Base-by-base conservation (phyloP, 2,797 vertebrate species). In the Dermochelys coriacea region DNA sequence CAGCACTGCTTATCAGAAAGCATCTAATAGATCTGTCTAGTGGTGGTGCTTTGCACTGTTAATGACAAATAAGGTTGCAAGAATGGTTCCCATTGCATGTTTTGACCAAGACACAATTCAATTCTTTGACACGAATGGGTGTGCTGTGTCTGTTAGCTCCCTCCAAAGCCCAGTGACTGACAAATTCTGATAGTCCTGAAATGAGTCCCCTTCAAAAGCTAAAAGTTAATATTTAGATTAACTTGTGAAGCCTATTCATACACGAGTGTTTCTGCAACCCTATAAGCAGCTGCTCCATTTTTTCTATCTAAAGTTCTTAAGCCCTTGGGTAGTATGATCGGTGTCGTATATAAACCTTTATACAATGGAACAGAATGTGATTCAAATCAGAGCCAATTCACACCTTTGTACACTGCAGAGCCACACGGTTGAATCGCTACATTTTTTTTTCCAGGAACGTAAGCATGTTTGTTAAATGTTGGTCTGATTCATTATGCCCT, bases 401-500 rank as follows among this genome's bases (percentile, higher is more conserved):
- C 59, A 0, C 6, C 16, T 8, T 61, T 83, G 92, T 91, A 1
- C 91, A 47, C 88, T 19, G 41, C 7, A 68, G 74, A 21, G 1
- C 92, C 86, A 61, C 11, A 0, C 2, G 81, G 21, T 61, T 61
- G 71, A 29, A 89, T 89, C 37, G 85, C 93, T 54, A 12, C 8
- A 0, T 94, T 94, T 87, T 92, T 97, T 94, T 86, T 6, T 5
- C 90, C 2, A 0, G 94, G 90, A 93, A 96, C 93, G 14, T 84
- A 71, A 0, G 14, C 86, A 75, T 96, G 93, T 97, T 97, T 95
- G 85, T 85, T 23, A 8, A 85, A 0, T 89, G 87, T 91, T 93
- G 93, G 94, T 88, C 14, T 2, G 50, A 0, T 89, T 91, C 94
- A 89, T 94, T 94, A 93, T 86, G 89, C 87, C 75, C 10, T 93